These are phyloP conservation scores for Sialia sialis DNA, from an alignment of 2,113 vertebrate species.

Conservation along the genomic window DNA sequence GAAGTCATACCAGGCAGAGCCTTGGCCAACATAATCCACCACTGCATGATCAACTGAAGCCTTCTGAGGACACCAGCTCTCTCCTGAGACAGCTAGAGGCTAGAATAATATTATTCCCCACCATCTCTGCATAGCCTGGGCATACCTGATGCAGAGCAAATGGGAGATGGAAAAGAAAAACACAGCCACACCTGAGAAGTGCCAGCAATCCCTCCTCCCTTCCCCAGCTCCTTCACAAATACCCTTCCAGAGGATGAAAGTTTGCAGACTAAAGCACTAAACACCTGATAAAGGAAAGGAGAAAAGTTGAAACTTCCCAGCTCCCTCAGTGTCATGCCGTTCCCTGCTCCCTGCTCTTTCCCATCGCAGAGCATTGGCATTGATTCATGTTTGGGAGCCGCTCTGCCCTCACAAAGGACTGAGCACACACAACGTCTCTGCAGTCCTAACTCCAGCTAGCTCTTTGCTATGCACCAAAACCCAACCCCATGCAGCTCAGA, in stretches of 20 bases:
- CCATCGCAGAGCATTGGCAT: accelerated
- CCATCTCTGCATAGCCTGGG: not conserved
- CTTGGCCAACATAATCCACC: not conserved
- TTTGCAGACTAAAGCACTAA: not conserved
- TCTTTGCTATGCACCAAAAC: conserved; percentile 14
- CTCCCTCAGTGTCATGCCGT: not conserved
- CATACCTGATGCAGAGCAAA: not conserved
- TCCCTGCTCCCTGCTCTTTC: not conserved
- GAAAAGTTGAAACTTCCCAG: not conserved
- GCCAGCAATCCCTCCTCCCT: not conserved
- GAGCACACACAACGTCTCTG: not conserved
- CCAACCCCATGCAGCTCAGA: not conserved
- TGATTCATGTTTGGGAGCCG: not conserved
- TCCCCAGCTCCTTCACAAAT: not conserved
- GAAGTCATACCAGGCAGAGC: not conserved
- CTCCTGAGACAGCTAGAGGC: not conserved
- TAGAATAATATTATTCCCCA: not conserved
- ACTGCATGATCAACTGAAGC: not conserved
- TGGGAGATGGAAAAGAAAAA: not conserved
- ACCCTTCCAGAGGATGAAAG: not conserved
- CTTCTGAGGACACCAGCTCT: not conserved
- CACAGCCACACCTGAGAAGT: accelerated
- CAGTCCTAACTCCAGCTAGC: not conserved
- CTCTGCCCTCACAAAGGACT: not conserved
- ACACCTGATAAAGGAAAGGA: not conserved